Base-by-base conservation (phyloP, 2,888 invertebrate genomes). In the Rhabditoides inermis region DNA sequence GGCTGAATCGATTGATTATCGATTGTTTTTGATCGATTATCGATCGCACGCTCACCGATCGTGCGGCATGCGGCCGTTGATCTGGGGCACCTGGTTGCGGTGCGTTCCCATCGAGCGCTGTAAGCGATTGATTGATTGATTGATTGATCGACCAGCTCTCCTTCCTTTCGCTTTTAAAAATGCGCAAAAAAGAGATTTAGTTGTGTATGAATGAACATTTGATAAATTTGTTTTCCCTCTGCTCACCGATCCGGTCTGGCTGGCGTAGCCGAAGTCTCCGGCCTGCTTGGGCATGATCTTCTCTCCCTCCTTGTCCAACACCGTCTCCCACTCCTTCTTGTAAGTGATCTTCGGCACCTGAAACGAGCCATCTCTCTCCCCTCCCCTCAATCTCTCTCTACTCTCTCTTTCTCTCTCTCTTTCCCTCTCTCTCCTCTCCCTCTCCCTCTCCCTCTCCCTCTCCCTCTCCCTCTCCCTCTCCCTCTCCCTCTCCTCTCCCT, bases 241-340 rank as follows among this genome's bases (percentile, higher is more conserved):
- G n/a, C n/a, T n/a, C n/a, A 56, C 60, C 51, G 64, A 64, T 58
- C 64, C 63, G 49, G 72, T 66, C 51, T 75, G 75, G 25, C 69
- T 61, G 26, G 75, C 75, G 28, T 68, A 57, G 44, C 73, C 72
- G 56, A 68, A 74, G 55, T 75, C 75, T 54, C 75, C 75, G 37
- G 70, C 68, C 56, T 75, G 75, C 56, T 73, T 75, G 45, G 75
- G 73, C 37, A 76, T 66, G 49, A 74, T 63, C 52, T 69, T 68
- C 56, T 76, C 76, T 56, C 72, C 70, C 51, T 73, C 74, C 60
- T 72, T 73, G 54, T 73, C 75, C 45, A 71, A 55, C 44, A 74
- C 62, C 46, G 72, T 74, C 48, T 73, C 73, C 72, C 72, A 73
- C 39, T 72, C 72, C 55, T 72, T 72, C 64, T 72, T 72, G 66